These are phyloP conservation scores for Labeo catla DNA, from an alignment of 2,113 vertebrate species.

Conservation along the genomic window DNA sequence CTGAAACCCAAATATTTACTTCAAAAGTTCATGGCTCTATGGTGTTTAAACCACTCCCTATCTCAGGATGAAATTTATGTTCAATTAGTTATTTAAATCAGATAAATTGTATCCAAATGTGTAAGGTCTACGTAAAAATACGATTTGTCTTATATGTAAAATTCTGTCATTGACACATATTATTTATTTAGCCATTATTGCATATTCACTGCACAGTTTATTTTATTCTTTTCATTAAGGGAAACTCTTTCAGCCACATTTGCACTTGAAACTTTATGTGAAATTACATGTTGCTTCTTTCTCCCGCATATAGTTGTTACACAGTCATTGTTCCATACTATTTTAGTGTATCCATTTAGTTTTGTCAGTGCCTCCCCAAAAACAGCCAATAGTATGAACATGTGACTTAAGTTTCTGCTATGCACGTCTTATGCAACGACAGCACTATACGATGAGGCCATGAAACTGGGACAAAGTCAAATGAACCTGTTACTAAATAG, in stretches of 20 bases:
- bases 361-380: conserved; percentile 9
- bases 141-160: neutral
- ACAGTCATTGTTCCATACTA: neutral
- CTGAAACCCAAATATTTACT: neutral
- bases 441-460: conserved; percentile 1
- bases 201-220: conserved; percentile 8
- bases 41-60: conserved; percentile 54
- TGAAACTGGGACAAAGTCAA: neutral
- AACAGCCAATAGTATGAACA: conserved; percentile 20
- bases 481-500: conserved; percentile 66
- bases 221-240: conserved; percentile 12
- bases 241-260: neutral
- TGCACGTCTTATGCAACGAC: neutral
- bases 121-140: conserved; percentile 61
- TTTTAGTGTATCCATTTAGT: neutral
- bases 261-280: conserved; percentile 20
- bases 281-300: neutral
- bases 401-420: neutral
- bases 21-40: neutral
- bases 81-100: conserved; percentile 25
- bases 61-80: conserved; percentile 78
- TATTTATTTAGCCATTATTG: conserved; percentile 36
- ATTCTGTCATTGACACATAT: conserved; percentile 59
- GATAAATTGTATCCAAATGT: conserved; percentile 24
- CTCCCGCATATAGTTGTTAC: neutral